Evolutionary conservation across 1,140 invertebrate species (phyloP).

Genomic region (Bacillus rossius): DNA sequence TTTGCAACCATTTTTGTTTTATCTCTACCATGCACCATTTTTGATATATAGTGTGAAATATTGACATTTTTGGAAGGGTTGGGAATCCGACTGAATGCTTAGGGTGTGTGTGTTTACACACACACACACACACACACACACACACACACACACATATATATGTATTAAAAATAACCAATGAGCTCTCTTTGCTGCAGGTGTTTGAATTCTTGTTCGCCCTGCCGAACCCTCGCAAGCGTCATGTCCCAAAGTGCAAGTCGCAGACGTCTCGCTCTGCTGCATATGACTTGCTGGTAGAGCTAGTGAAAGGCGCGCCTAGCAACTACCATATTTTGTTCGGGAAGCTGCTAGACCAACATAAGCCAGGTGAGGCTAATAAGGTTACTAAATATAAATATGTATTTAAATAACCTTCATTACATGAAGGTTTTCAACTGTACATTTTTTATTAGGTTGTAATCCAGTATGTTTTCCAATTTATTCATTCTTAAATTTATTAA

Average conservation of each 20-base stretch:
- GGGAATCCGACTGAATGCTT: no score
- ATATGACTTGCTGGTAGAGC: conserved; percentile 84
- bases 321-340: conserved; percentile 82
- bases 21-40: no score
- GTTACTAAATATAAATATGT: neutral
- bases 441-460: conserved; percentile 10
- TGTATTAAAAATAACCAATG: no score
- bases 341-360: conserved; percentile 79
- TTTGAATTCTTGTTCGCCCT: conserved; percentile 88
- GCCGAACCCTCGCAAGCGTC: conserved; percentile 73
- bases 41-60: no score
- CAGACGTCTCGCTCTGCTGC: conserved; percentile 79
- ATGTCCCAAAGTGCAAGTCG: conserved; percentile 91
- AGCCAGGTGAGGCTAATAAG: conserved; percentile 52
- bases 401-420: neutral
- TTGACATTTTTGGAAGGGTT: no score
- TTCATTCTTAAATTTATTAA: no score
- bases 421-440: neutral
- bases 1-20: no score
- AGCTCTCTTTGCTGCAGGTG: conserved; percentile 52
- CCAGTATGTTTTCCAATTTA: no score
- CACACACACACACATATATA: no score
- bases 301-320: conserved; percentile 74
- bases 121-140: no score
- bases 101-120: no score